Conservation (phyloP, 2,888 invertebrate genomes). For the Eustalomyia histrio region DNA sequence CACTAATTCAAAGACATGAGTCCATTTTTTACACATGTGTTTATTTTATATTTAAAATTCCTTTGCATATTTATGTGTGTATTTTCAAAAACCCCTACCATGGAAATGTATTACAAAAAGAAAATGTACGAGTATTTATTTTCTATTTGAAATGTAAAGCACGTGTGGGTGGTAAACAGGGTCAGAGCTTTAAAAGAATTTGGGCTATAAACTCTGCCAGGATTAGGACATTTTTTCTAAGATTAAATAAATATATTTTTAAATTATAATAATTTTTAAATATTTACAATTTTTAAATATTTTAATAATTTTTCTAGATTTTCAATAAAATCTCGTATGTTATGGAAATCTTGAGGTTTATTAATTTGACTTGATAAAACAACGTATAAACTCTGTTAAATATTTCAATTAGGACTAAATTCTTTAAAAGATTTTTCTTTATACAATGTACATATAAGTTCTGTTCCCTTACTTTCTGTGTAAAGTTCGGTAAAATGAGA, state of each 20-base stretch:
- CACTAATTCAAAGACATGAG: constrained; percentile 43
- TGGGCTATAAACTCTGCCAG: too few relatives aligned
- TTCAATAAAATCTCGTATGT: too few relatives aligned
- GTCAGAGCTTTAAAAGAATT: not conserved
- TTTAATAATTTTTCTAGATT: too few relatives aligned
- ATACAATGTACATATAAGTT: not conserved
- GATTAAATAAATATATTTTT: too few relatives aligned
- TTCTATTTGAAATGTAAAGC: constrained; percentile 51
- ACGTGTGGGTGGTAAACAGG: constrained; percentile 55
- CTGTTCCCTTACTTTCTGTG: too few relatives aligned
- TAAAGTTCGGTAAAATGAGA: too few relatives aligned
- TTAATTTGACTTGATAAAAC: too few relatives aligned
- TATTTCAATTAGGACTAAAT: not conserved
- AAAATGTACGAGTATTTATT: constrained; percentile 45
- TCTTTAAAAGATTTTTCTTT: not conserved
- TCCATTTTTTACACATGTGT: constrained; percentile 56
- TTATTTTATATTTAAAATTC: constrained; percentile 59
- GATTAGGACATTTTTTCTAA: too few relatives aligned
- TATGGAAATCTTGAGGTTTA: too few relatives aligned
- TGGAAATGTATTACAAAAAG: constrained; percentile 4
- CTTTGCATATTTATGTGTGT: constrained; percentile 51
- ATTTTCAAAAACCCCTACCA: not conserved
- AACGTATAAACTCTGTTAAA: not conserved
- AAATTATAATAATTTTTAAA: too few relatives aligned
- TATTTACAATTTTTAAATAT: too few relatives aligned